These are phyloP conservation scores for Fringilla coelebs DNA, from an alignment of 2,797 vertebrate genomes.

Conservation along the genomic window DNA sequence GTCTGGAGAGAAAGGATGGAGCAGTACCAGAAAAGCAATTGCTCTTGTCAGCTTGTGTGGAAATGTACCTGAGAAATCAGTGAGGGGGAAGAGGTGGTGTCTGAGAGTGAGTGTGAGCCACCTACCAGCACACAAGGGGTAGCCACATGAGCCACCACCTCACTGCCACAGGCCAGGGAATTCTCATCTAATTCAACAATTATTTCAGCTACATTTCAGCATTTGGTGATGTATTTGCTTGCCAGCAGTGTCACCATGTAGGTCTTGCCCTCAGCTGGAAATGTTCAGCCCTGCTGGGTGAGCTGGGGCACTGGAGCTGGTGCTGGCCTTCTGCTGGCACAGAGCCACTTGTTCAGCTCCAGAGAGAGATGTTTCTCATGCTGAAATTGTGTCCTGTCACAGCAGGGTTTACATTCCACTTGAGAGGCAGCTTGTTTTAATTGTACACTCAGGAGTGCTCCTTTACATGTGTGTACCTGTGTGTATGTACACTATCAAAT, in stretches of 20 bases:
- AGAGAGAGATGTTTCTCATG: neutral
- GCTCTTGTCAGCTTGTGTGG: neutral
- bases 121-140: accelerated
- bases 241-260: neutral
- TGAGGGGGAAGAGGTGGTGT: neutral
- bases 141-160: neutral
- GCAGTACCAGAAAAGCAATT: neutral
- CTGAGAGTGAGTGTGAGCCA: neutral
- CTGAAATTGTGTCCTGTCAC: neutral
- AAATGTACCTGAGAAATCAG: neutral
- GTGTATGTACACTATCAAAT: neutral
- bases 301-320: neutral
- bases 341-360: neutral
- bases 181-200: neutral
- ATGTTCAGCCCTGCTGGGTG: neutral
- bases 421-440: neutral
- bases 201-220: neutral
- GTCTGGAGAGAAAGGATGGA: neutral
- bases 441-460: neutral
- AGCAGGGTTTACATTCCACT: neutral
- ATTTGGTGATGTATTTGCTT: neutral
- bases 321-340: neutral
- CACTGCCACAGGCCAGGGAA: accelerated
- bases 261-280: neutral
- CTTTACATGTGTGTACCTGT: neutral